These are phyloP conservation scores for Myzus persicae DNA, from an alignment of 1,140 invertebrate genomes.

Conservation along the genomic window DNA sequence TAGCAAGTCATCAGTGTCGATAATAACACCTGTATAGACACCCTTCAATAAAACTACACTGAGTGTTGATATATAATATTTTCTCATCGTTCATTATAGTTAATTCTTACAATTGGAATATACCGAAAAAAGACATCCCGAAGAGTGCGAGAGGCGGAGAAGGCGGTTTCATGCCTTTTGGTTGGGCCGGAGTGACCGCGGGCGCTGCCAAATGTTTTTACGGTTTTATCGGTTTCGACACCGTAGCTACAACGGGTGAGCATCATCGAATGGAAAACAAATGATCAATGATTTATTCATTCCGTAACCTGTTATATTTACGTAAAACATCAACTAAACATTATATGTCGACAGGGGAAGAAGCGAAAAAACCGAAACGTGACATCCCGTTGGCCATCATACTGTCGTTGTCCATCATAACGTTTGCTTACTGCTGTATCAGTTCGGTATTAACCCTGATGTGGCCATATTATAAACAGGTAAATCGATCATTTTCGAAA, in stretches of 20 bases:
- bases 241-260: constrained; percentile 77
- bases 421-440: constrained; percentile 87
- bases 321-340: neutral
- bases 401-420: constrained; percentile 80
- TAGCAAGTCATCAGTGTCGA: constrained; percentile 32
- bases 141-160: constrained; percentile 68
- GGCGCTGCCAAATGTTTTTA: constrained; percentile 88
- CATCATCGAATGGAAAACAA: neutral
- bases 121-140: constrained; percentile 69
- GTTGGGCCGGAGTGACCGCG: constrained; percentile 78
- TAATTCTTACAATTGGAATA: constrained; percentile 74
- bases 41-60: neutral
- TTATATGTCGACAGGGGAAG: constrained; percentile 61
- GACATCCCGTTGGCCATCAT: constrained; percentile 90
- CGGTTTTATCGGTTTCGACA: constrained; percentile 91
- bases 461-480: constrained; percentile 85
- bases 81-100: constrained; percentile 63
- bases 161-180: constrained; percentile 86
- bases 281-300: neutral
- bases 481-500: neutral
- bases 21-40: neutral
- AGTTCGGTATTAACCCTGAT: constrained; percentile 87
- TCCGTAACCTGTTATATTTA: no score
- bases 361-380: constrained; percentile 84
- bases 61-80: neutral